These are phyloP conservation scores for Adelphocoris suturalis DNA, from an alignment of 2,888 invertebrate species.

Conservation along the genomic window DNA sequence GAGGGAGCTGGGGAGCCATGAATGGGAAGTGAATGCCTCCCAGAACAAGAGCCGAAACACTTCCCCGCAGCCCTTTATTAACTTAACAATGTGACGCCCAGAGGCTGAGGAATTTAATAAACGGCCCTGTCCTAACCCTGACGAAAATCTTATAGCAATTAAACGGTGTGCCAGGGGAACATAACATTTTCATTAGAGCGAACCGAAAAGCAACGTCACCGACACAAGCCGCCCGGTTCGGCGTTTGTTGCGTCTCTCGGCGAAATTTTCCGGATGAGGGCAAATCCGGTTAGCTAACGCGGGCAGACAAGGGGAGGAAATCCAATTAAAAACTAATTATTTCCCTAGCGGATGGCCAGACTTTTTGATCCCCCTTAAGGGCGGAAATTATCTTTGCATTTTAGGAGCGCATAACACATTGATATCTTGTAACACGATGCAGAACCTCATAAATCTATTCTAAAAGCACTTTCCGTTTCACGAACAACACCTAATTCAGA, in stretches of 20 bases:
- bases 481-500: no score
- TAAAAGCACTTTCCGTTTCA: no score
- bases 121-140: neutral
- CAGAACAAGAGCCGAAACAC: neutral
- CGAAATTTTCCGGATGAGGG: neutral
- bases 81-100: constrained; percentile 20
- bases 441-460: no score
- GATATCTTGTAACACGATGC: neutral
- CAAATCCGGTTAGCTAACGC: neutral
- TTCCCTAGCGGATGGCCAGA: neutral
- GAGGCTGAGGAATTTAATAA: constrained; percentile 27
- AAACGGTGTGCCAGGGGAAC: constrained; percentile 3
- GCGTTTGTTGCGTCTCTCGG: neutral
- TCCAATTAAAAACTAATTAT: constrained; percentile 36
- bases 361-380: constrained; percentile 4
- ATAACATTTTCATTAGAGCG: constrained; percentile 12
- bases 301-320: neutral
- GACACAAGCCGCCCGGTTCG: neutral
- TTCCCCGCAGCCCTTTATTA: constrained; percentile 12
- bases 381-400: neutral
- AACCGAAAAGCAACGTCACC: constrained; percentile 15
- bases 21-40: constrained; percentile 4
- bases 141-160: constrained; percentile 22
- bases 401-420: neutral
- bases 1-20: neutral